A percentile compares a stretch with the other conserved stretches of the same genome.
Evolutionary conservation across 2,888 invertebrate genomes (phyloP).

Genomic region (Parnassius apollo): DNA sequence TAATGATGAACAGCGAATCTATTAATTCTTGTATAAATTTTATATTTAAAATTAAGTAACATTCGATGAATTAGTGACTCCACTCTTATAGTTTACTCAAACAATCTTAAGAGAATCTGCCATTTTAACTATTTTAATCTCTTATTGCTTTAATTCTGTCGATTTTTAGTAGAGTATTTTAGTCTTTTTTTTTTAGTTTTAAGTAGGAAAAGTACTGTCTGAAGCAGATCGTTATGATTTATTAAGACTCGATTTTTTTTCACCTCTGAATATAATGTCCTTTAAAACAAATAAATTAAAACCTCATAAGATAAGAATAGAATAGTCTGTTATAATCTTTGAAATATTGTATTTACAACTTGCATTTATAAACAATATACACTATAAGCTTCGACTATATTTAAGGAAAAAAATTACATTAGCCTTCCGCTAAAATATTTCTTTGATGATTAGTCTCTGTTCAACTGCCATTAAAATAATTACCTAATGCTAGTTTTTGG

Average conservation of each 20-base stretch:
- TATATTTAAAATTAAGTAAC: slow-evolving; percentile 1
- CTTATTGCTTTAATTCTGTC: slow-evolving; percentile 22
- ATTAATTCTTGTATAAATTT: neutral
- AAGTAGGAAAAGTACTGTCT: slow-evolving; percentile 23
- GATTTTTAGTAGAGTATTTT: slow-evolving; percentile 8
- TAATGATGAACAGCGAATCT: slow-evolving; percentile 4
- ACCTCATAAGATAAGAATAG: neutral
- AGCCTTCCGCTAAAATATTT: slow-evolving; percentile 14
- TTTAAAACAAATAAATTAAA: neutral
- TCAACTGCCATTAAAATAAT: neutral
- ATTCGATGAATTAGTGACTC: neutral
- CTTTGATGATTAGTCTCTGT: slow-evolving; percentile 20
- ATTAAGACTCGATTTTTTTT: neutral
- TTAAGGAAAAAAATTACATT: neutral
- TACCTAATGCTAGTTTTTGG: neutral
- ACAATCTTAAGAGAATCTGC: slow-evolving; percentile 14
- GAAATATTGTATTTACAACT: slow-evolving; percentile 15
- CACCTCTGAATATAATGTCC: neutral
- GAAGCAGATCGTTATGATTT: neutral
- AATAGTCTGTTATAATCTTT: slow-evolving; percentile 1
- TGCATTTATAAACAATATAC: slow-evolving; percentile 20
- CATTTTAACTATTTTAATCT: slow-evolving; percentile 20
- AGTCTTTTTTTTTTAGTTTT: slow-evolving; percentile 14
- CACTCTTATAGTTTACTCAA: slow-evolving; percentile 9
- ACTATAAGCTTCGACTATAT: slow-evolving; percentile 13